phyloP scores from a whole-genome alignment of 2,113 vertebrate genomes.

The Genyomyrus donnyi region DNA sequence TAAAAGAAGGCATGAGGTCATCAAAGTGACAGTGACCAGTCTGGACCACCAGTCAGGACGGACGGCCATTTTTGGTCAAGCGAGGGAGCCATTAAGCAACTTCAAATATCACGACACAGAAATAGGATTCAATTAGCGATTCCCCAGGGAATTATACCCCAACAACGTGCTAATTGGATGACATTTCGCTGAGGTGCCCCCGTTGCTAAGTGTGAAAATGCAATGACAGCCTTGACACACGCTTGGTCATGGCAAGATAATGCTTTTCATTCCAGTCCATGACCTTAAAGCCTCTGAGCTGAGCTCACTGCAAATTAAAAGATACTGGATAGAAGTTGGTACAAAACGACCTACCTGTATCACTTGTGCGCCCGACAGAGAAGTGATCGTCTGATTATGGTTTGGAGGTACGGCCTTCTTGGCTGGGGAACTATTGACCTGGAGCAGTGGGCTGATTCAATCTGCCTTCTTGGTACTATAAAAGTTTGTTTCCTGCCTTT shows the following conservation, averaged over 20 bases:
- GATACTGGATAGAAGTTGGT: not conserved
- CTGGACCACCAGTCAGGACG: not conserved
- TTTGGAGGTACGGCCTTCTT: not conserved
- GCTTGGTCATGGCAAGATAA: not conserved
- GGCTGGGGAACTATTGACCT: not conserved
- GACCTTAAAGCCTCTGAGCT: not conserved
- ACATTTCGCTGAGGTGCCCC: conserved; percentile 7
- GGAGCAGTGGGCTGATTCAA: not conserved
- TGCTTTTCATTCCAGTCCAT: not conserved
- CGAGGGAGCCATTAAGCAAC: not conserved
- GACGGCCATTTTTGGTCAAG: not conserved
- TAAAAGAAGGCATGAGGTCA: not conserved
- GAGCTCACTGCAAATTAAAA: not conserved
- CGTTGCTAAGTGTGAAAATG: not conserved
- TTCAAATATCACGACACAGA: conserved; percentile 15
- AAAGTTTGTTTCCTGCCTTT: not conserved
- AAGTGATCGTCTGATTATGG: not conserved
- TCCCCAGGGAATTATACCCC: not conserved
- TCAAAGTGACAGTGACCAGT: not conserved
- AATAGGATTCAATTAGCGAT: conserved; percentile 4
- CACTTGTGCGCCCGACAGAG: not conserved
- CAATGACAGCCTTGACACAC: not conserved
- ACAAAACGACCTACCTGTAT: not conserved
- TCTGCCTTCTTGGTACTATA: not conserved
- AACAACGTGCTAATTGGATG: conserved; percentile 1